Evolutionary conservation across 2,113 vertebrate genomes (phyloP), one percentile per base, ranked within the genome.

Genomic region (Phylloscopus trochilus): DNA sequence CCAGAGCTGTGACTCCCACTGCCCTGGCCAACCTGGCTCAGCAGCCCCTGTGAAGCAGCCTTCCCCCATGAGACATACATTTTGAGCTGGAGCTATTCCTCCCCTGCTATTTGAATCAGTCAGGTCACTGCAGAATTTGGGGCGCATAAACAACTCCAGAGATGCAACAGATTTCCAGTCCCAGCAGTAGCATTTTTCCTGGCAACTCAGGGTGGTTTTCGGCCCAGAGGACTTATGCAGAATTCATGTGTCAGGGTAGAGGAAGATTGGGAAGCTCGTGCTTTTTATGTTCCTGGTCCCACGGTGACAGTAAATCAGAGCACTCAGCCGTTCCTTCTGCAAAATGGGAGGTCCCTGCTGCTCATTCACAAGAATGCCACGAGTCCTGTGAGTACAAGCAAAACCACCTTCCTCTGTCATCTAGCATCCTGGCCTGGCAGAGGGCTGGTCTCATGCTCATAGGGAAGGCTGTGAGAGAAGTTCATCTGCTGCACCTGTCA

Each of bases 401-500:
- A 96, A 93, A 59, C 73, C 44, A 94, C 79, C 68, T 89, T 96
- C 69, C 47, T 93, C 73, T 2, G 35, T 60, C 47, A 24, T 89
- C 92, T 96, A 94, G 86, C 70, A 93, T 91, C 78, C 66, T 24
- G 19, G 58, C 43, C 91, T 94, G 94, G 92, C 26, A 6, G 91
- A 15, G n/a, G 52, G 86, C 81, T 97, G 92, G 90, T 96, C 96
- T 96, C 80, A 58, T 93, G 78, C 94, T 94, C 5, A 28, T 94
- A 95, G 95, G 96, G 93, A 96, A 97, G 95, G 90, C 39, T 68
- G 92, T 93, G 90, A 96, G 95, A 96, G 87, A 96, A 97, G 95
- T 96, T 98, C 94, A 96, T 93, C 84, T 78, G 92, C 93, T 97
- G 97, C 98, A 98, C 97, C 98, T 98, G 98, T 98, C 94, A 97